phyloP scores from a whole-genome alignment of 2,797 vertebrate genomes.

The Avahi laniger region DNA sequence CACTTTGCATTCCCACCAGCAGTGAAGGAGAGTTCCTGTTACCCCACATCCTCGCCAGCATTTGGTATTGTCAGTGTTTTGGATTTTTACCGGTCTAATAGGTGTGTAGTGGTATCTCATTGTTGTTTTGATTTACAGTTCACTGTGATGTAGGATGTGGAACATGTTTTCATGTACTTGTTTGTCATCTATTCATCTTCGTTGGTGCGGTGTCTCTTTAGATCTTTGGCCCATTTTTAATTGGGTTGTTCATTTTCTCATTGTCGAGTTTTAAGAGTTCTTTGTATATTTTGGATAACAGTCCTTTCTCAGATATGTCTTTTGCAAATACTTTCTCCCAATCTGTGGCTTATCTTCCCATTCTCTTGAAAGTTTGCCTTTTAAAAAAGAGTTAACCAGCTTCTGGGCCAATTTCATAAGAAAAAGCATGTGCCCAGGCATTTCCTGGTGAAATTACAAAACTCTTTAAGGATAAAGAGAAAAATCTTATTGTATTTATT shows the following conservation, averaged over 20 bases:
- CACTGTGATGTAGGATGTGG: background rate
- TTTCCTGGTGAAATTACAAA: background rate
- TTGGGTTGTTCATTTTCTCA: background rate
- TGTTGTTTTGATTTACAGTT: background rate
- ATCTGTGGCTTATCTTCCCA: background rate
- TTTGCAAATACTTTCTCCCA: background rate
- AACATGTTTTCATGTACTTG: background rate
- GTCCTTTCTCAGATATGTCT: background rate
- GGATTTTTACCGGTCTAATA: background rate
- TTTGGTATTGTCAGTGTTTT: background rate
- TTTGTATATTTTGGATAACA: background rate
- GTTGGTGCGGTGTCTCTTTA: background rate
- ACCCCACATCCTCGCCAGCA: background rate
- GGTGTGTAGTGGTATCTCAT: background rate
- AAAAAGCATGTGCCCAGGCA: background rate
- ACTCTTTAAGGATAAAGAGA: background rate
- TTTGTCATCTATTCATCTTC: background rate
- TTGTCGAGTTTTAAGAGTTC: background rate
- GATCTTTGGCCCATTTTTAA: background rate
- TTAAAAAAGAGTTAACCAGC: background rate
- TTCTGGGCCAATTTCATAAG: background rate
- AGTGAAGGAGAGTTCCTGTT: fast-evolving
- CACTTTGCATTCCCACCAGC: background rate
- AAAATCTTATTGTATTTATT: background rate
- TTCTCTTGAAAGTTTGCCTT: background rate